Conservation (phyloP, 1,140 invertebrate species). For the Sesamia nonagrioides region DNA sequence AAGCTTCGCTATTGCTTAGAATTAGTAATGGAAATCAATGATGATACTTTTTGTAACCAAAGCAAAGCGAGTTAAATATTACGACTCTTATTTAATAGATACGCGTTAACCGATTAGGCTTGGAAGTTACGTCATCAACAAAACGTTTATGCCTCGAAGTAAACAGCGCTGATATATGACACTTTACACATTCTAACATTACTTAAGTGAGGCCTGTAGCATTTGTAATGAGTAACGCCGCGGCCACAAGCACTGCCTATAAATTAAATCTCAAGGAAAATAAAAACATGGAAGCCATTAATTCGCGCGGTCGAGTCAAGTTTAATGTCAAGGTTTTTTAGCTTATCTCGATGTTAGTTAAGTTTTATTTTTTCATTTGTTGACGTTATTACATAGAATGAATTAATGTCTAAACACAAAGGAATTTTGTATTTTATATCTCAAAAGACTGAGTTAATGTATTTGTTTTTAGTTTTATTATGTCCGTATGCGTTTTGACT, state of each 20-base stretch:
- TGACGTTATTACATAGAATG: constrained; percentile 76
- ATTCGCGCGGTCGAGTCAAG: constrained; percentile 86
- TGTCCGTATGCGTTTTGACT: constrained; percentile 21
- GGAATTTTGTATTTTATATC: constrained; percentile 56
- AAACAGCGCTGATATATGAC: constrained; percentile 84
- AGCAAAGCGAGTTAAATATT: not conserved
- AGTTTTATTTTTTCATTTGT: constrained; percentile 83
- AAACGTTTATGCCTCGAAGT: constrained; percentile 69
- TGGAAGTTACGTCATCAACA: constrained; percentile 69
- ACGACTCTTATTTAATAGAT: constrained; percentile 15
- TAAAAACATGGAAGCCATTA: constrained; percentile 87
- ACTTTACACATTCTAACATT: constrained; percentile 84
- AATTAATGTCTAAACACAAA: constrained; percentile 68
- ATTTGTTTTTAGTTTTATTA: constrained; percentile 48
- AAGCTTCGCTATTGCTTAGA: not conserved
- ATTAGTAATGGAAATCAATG: constrained; percentile 22
- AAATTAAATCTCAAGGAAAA: constrained; percentile 88
- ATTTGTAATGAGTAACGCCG: constrained; percentile 84
- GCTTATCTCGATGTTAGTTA: constrained; percentile 85
- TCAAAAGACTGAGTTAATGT: constrained; percentile 35
- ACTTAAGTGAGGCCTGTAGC: constrained; percentile 76
- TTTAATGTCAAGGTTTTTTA: constrained; percentile 87
- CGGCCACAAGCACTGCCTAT: constrained; percentile 79
- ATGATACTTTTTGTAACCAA: not conserved
- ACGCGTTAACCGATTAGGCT: constrained; percentile 35